Base-by-base conservation (phyloP, 2,113 vertebrate genomes). In the Phoenicopterus ruber region DNA sequence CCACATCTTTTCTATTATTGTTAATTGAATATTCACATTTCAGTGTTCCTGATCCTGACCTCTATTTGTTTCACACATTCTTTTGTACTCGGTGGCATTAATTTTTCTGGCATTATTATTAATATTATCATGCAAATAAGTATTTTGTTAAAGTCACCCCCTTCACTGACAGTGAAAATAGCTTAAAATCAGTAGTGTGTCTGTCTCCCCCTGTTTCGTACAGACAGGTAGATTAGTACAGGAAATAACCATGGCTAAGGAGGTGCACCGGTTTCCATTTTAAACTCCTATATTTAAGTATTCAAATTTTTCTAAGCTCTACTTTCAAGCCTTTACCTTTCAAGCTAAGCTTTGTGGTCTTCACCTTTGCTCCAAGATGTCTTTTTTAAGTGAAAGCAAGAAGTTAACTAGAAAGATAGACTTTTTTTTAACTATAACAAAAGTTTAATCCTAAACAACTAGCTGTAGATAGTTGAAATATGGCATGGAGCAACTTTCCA, bases 21-120 rank as follows among this genome's bases (percentile, higher is more conserved):
- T 89, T 97, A 96, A 94, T 29, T 96, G 72, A 92, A 94, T 94
- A 96, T 82, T 96, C 73, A 70, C 57, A 96, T 96, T 92, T 93
- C 38, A 78, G 59, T 85, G 54, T 77, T 95, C 72, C 79, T 96
- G 46, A 87, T 93, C 89, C 54, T 89, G 65, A 92, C 72, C 58
- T 19, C 19, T 88, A 72, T 96, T 85, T 92, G 59, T 73, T 97
- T 81, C 78, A 42, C 72, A 78, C 40, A 63, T 85, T 78, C 55
- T 83, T 94, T 69, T 47, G 28, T 73, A 17, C 28, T 88, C 2
- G 0, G 14, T 80, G 28, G n/a, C 31, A 77, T 84, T 87, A 71
- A 61, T 96, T 94, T 95, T 74, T 61, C 17, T 86, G 61, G 7
- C 20, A 55, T n/a, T 57, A 44, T 80, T 90, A 38, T 47, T 78